Percentiles rank a stretch among this genome's conserved stretches.
Conservation (phyloP, 2,888 invertebrate genomes). For the Drosophila testacea region DNA sequence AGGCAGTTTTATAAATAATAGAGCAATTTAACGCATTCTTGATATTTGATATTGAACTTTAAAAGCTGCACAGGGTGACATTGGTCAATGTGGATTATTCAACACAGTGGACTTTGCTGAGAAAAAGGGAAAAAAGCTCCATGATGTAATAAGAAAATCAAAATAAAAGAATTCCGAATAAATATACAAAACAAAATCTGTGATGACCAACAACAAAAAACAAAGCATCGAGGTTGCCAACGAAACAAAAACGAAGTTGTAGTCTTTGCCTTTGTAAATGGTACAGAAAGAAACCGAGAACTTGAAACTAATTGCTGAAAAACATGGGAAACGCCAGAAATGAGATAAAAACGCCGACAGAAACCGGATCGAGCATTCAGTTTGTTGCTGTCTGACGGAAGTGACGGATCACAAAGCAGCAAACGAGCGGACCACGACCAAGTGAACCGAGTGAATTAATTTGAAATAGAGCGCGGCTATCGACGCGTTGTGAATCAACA, state of each 20-base stretch:
- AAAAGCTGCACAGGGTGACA: conserved; percentile 29
- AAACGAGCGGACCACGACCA: conserved; percentile 1
- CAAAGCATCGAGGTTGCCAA: conserved; percentile 13
- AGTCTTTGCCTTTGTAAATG: conserved; percentile 9
- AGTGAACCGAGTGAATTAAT: conserved; percentile 1
- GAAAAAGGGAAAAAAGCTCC: conserved; percentile 12
- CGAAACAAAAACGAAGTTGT: conserved; percentile 46
- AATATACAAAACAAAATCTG: conserved; percentile 18
- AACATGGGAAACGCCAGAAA: conserved; percentile 43
- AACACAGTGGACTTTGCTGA: conserved; percentile 12
- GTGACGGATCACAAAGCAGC: conserved; percentile 43
- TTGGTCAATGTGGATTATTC: conserved; percentile 2
- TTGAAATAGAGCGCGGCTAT: conserved; percentile 48
- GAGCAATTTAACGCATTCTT: conserved; percentile 37
- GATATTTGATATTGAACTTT: conserved; percentile 39
- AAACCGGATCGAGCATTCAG: conserved; percentile 69
- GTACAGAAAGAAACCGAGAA: conserved; percentile 13
- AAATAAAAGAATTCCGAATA: conserved; percentile 52
- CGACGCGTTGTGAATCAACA: conserved; percentile 24
- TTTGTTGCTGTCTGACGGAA: conserved; percentile 57
- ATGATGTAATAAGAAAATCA: conserved; percentile 27
- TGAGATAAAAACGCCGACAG: conserved; percentile 49
- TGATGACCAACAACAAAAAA: conserved; percentile 25
- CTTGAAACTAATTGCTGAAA: conserved; percentile 37
- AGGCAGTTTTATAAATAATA: conserved; percentile 33